Conservation (phyloP, 2,113 vertebrate species). For the Antennarius striatus region DNA sequence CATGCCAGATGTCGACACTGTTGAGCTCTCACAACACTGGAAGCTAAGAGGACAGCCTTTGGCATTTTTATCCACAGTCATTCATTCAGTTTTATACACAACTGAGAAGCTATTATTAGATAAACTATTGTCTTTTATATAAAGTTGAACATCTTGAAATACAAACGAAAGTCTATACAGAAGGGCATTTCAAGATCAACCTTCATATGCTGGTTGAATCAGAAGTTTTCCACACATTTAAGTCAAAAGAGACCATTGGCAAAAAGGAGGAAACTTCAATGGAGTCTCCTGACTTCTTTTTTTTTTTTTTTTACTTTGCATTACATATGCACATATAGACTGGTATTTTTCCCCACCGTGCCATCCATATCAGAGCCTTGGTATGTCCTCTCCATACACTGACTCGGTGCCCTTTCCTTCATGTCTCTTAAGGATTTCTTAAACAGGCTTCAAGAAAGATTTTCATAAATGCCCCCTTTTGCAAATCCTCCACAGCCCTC, state of each 20-base stretch:
- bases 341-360: slow-evolving; percentile 61
- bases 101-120: not conserved
- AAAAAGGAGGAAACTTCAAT: slow-evolving; percentile 57
- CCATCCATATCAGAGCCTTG: slow-evolving; percentile 68
- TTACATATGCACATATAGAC: slow-evolving; percentile 79
- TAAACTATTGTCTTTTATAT: slow-evolving; percentile 13
- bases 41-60: slow-evolving; percentile 11
- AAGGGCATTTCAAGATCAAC: slow-evolving; percentile 62
- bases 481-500: slow-evolving; percentile 66
- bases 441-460: slow-evolving; percentile 69
- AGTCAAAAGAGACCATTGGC: slow-evolving; percentile 45
- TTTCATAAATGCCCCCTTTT: slow-evolving; percentile 76
- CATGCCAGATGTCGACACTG: slow-evolving; percentile 16
- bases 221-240: slow-evolving; percentile 32
- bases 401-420: slow-evolving; percentile 73
- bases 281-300: slow-evolving; percentile 48
- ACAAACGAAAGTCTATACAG: slow-evolving; percentile 10
- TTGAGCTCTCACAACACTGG: slow-evolving; percentile 13
- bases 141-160: slow-evolving; percentile 24
- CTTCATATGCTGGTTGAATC: slow-evolving; percentile 18
- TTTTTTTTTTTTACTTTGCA: slow-evolving; percentile 61
- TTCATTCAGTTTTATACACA: slow-evolving; percentile 14
- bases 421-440: slow-evolving; percentile 70
- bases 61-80: not conserved
- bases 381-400: slow-evolving; percentile 63